Percentiles rank a stretch among this genome's conserved stretches.
Conservation (phyloP, 2,113 vertebrate species). For the Paedocypris sp. region DNA sequence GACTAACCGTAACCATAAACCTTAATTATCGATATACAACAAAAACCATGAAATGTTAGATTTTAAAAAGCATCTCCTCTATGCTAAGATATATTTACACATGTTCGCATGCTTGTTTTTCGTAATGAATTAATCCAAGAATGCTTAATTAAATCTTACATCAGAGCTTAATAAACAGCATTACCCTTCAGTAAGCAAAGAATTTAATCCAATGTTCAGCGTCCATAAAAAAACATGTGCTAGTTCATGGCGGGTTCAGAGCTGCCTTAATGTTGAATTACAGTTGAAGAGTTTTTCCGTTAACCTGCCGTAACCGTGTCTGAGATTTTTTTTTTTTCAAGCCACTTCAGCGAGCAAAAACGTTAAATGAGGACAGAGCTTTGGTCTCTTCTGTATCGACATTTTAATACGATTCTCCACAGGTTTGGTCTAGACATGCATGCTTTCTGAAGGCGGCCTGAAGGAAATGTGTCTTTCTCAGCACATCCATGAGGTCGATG, state of each 20-base stretch:
- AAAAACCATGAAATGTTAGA: no score
- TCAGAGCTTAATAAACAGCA: not conserved
- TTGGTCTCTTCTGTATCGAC: conserved; percentile 8
- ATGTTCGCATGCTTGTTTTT: not conserved
- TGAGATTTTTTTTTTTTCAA: not conserved
- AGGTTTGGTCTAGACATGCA: not conserved
- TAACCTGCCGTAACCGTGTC: not conserved
- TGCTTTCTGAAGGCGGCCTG: conserved; percentile 3
- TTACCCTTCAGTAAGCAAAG: not conserved
- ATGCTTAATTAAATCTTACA: conserved; percentile 11
- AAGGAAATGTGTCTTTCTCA: conserved; percentile 26
- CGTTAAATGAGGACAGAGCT: not conserved
- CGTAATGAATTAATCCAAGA: not conserved
- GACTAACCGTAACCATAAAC: no score
- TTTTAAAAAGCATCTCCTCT: not conserved
- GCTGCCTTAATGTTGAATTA: conserved; percentile 1
- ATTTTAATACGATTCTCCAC: conserved; percentile 6
- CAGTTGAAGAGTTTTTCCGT: not conserved
- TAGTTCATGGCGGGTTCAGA: not conserved
- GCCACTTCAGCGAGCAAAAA: not conserved
- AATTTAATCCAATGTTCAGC: not conserved
- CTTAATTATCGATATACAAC: no score
- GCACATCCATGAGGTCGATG: conserved; percentile 15
- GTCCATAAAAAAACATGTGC: not conserved
- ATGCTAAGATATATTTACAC: conserved; percentile 1